A percentile compares a stretch with the other conserved stretches of the same genome.
These are phyloP conservation scores for Pseudonaja textilis DNA, from an alignment of 2,113 vertebrate species.

Conservation along the genomic window DNA sequence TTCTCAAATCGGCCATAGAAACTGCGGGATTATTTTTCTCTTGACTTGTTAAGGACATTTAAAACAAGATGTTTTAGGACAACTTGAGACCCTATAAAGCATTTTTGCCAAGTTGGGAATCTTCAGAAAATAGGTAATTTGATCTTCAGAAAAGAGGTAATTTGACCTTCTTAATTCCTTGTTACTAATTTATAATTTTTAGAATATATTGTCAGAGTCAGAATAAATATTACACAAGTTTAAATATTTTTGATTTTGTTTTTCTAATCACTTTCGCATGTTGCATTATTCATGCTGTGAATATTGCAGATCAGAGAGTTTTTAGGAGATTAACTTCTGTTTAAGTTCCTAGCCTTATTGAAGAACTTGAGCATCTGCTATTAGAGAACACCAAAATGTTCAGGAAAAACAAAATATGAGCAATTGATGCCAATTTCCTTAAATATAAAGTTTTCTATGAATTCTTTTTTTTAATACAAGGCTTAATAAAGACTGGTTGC, in stretches of 20 bases:
- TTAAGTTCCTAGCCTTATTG: background rate
- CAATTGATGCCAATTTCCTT: background rate
- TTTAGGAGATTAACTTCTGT: background rate
- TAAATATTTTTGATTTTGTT: background rate
- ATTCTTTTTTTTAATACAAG: background rate
- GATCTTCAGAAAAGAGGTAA: background rate
- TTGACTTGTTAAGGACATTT: background rate
- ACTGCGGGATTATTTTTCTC: background rate
- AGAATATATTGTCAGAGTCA: background rate
- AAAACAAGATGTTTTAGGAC: background rate
- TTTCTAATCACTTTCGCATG: accelerated
- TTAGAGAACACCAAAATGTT: background rate
- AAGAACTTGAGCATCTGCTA: background rate
- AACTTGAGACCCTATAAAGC: background rate
- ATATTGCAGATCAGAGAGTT: background rate
- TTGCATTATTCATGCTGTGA: background rate
- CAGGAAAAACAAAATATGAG: background rate
- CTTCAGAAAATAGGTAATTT: no score
- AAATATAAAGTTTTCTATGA: accelerated
- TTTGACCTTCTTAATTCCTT: background rate
- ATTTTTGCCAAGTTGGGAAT: background rate
- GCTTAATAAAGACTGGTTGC: background rate
- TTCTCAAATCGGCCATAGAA: background rate
- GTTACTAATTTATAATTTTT: background rate
- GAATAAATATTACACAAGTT: background rate